phyloP scores from a whole-genome alignment of 2,797 vertebrate species.

The Enteromius afrohamiltoni region DNA sequence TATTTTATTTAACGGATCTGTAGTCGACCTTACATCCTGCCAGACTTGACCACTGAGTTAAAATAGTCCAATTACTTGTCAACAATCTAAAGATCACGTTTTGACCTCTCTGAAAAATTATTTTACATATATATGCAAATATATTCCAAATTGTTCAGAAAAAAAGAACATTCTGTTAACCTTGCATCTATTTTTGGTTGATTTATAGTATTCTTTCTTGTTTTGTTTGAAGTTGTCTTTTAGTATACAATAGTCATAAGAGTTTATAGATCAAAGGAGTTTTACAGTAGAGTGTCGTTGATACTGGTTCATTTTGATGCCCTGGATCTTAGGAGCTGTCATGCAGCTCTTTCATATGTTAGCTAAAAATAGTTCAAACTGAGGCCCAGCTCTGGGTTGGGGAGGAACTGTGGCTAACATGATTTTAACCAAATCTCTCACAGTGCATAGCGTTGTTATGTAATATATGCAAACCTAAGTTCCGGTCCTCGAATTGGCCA shows the following conservation, averaged over 20 bases:
- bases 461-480: not conserved
- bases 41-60: not conserved
- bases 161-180: not conserved
- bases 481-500: not conserved
- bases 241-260: not conserved
- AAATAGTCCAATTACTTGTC: not conserved
- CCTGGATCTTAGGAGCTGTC: constrained; percentile 18
- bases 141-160: not conserved
- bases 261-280: not conserved
- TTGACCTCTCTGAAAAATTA: not conserved
- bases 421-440: not conserved
- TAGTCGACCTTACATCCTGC: not conserved
- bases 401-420: constrained; percentile 16
- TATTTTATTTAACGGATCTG: not conserved
- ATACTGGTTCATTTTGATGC: not conserved
- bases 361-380: constrained; percentile 33
- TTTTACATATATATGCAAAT: not conserved
- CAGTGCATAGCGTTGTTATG: not conserved
- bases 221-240: not conserved
- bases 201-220: not conserved
- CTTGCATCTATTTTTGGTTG: not conserved
- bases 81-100: not conserved
- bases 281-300: not conserved
- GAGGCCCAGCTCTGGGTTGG: constrained; percentile 18
- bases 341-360: constrained; percentile 32